Percentiles rank a stretch among this genome's conserved stretches.
Evolutionary conservation across 1,140 invertebrate species (phyloP).

Genomic region (Spodoptera litura): DNA sequence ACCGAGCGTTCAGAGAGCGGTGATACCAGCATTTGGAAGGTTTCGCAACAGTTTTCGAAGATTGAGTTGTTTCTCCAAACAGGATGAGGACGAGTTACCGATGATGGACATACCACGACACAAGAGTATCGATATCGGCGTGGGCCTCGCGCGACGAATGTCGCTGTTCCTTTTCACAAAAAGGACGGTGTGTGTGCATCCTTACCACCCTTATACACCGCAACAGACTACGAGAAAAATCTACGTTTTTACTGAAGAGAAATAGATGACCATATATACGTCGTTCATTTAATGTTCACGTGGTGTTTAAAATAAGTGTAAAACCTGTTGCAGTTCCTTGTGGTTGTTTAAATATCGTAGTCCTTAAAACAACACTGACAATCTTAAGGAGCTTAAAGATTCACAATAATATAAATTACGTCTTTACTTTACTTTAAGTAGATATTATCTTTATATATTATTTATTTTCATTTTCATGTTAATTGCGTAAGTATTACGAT

Average conservation of each 20-base stretch:
- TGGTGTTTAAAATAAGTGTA: slow-evolving; percentile 1
- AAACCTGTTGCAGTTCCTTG: slow-evolving; percentile 5
- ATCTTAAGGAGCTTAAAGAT: neutral
- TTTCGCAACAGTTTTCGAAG: slow-evolving; percentile 64
- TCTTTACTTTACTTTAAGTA: neutral
- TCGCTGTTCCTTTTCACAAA: slow-evolving; percentile 79
- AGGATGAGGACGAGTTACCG: slow-evolving; percentile 62
- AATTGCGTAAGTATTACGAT: too few relatives aligned
- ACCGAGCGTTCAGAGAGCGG: slow-evolving; percentile 59
- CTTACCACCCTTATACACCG: slow-evolving; percentile 80
- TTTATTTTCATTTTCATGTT: neutral
- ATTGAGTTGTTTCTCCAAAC: slow-evolving; percentile 70
- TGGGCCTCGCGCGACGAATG: slow-evolving; percentile 72
- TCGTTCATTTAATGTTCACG: neutral
- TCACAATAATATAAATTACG: neutral
- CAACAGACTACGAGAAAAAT: slow-evolving; percentile 78
- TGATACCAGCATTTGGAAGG: slow-evolving; percentile 60
- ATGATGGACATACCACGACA: slow-evolving; percentile 71
- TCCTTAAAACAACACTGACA: neutral
- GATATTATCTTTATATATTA: neutral
- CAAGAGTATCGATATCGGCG: slow-evolving; percentile 78
- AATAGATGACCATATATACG: slow-evolving; percentile 43
- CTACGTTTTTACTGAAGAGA: slow-evolving; percentile 61
- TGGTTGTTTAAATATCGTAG: slow-evolving; percentile 8
- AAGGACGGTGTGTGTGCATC: slow-evolving; percentile 74